phyloP scores from a whole-genome alignment of 1,140 invertebrate genomes.

The Andrena cerasifolii region DNA sequence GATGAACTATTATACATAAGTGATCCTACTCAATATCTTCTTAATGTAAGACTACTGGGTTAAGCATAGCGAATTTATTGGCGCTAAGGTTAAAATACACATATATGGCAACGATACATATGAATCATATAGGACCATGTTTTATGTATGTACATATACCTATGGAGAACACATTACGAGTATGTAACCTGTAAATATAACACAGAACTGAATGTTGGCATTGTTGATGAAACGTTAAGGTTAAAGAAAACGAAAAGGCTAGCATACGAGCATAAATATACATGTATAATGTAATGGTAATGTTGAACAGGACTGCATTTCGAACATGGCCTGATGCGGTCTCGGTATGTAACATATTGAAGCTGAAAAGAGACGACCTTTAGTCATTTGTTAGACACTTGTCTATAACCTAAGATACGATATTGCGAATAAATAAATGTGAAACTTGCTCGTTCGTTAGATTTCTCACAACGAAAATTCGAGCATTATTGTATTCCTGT shows the following conservation, averaged over 20 bases:
- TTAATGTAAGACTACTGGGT: conserved; percentile 27
- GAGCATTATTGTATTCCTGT: conserved; percentile 19
- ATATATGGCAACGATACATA: conserved; percentile 75
- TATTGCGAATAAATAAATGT: conserved; percentile 45
- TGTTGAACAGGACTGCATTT: conserved; percentile 65
- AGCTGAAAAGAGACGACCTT: conserved; percentile 15
- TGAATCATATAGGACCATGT: conserved; percentile 76
- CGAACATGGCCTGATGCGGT: conserved; percentile 44
- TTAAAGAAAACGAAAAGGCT: conserved; percentile 32
- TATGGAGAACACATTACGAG: conserved; percentile 42
- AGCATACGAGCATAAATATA: conserved; percentile 20
- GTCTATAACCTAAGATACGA: conserved; percentile 1
- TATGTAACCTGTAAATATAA: conserved; percentile 66
- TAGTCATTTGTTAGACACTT: conserved; percentile 24
- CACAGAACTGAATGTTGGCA: conserved; percentile 47
- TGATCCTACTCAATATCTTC: conserved; percentile 13
- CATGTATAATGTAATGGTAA: conserved; percentile 15
- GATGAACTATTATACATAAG: conserved; percentile 8
- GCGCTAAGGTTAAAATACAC: conserved; percentile 52
- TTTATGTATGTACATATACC: conserved; percentile 74
- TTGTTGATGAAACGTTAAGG: conserved; percentile 29
- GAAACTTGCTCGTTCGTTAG: conserved; percentile 56
- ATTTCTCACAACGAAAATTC: conserved; percentile 59
- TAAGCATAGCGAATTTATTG: conserved; percentile 42
- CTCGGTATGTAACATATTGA: conserved; percentile 56